These are phyloP conservation scores for Drosophila lacicola DNA, from an alignment of 2,888 invertebrate genomes.

Conservation along the genomic window DNA sequence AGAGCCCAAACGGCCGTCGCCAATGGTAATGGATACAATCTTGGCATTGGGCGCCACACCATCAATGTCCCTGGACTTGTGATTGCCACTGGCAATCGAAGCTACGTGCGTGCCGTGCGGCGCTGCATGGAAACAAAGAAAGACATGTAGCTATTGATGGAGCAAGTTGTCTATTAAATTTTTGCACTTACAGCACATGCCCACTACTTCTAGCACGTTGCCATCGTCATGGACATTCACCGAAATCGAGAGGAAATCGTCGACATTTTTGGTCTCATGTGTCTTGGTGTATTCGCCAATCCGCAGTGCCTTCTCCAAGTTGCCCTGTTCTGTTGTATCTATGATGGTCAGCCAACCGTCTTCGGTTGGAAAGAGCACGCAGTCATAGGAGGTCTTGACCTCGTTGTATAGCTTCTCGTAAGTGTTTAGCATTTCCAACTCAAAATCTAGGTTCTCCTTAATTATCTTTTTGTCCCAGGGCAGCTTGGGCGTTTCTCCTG, in stretches of 20 bases:
- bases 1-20: conserved; percentile 95
- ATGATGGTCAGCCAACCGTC: conserved; percentile 89
- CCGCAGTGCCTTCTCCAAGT: conserved; percentile 90
- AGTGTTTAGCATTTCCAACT: conserved; percentile 92
- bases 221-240: conserved; percentile 97
- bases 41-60: conserved; percentile 99
- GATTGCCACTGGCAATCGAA: conserved; percentile 96
- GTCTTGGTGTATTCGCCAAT: conserved; percentile 93
- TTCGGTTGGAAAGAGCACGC: conserved; percentile 97
- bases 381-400: conserved; percentile 95
- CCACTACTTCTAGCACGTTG: conserved; percentile 95
- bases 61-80: conserved; percentile 93
- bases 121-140: conserved; percentile 87
- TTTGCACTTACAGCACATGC: conserved; percentile 93
- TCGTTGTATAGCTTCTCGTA: conserved; percentile 96
- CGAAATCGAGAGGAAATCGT: conserved; percentile 94
- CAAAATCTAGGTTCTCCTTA: conserved; percentile 95
- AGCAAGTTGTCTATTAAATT: neutral
- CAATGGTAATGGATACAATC: conserved; percentile 95
- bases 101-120: conserved; percentile 99
- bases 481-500: conserved; percentile 85
- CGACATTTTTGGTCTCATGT: conserved; percentile 91
- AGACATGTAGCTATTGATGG: conserved; percentile 9
- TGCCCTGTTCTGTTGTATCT: conserved; percentile 87
- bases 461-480: conserved; percentile 90